phyloP scores from a whole-genome alignment of 2,113 vertebrate species.

The Solea senegalensis region DNA sequence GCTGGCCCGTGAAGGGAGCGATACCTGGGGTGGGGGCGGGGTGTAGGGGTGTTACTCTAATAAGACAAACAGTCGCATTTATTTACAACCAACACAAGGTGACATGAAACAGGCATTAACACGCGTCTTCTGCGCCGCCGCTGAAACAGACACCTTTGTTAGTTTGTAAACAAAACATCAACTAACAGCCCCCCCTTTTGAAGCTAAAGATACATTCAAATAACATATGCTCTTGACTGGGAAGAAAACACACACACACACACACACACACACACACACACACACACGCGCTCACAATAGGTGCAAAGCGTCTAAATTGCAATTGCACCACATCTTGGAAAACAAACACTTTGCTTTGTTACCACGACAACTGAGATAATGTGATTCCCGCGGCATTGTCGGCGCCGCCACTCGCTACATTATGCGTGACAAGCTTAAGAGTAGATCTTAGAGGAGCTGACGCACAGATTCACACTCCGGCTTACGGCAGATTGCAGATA shows the following conservation, averaged over 20 bases:
- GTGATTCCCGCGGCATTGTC: slow-evolving; percentile 78
- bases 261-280: slow-evolving; percentile 46
- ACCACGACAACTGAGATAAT: slow-evolving; percentile 85
- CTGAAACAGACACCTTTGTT: slow-evolving; percentile 81
- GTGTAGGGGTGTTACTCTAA: slow-evolving; percentile 80
- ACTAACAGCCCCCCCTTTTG: slow-evolving; percentile 77
- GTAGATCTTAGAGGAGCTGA: slow-evolving; percentile 64
- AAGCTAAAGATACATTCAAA: slow-evolving; percentile 82
- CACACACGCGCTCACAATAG: slow-evolving; percentile 72
- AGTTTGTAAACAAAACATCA: slow-evolving; percentile 83
- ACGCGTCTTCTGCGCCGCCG: slow-evolving; percentile 79
- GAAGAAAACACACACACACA: slow-evolving; percentile 14
- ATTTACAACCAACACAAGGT: slow-evolving; percentile 68
- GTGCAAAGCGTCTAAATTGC: slow-evolving; percentile 84
- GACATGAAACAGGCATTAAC: slow-evolving; percentile 74
- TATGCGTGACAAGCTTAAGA: slow-evolving; percentile 78
- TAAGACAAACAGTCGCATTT: slow-evolving; percentile 75
- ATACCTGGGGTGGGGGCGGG: slow-evolving; percentile 73
- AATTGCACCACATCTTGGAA: slow-evolving; percentile 82
- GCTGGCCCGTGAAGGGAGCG: slow-evolving; percentile 65
- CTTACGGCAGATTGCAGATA: slow-evolving; percentile 61
- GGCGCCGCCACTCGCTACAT: slow-evolving; percentile 71
- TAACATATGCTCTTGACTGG: slow-evolving; percentile 83
- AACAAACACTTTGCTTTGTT: slow-evolving; percentile 87
- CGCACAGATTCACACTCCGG: slow-evolving; percentile 50